These are phyloP conservation scores for Clivina fossor DNA, from an alignment of 2,888 invertebrate genomes.

Conservation along the genomic window DNA sequence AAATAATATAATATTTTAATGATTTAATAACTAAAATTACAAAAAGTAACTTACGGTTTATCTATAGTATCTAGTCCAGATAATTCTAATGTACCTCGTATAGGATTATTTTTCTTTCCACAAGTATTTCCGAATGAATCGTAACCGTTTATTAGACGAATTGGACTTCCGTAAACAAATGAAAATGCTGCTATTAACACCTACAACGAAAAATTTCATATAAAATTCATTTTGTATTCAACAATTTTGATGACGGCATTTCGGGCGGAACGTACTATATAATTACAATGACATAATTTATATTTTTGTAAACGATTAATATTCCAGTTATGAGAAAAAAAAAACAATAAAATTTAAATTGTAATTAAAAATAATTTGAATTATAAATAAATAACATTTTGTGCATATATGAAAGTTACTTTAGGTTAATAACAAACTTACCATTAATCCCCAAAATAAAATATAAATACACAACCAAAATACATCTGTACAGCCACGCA, in stretches of 20 bases:
- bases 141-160: conserved; percentile 84
- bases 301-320: too few species aligned
- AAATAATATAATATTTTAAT: conserved; percentile 38
- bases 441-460: conserved; percentile 82
- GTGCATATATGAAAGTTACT: conserved; percentile 21
- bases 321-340: too few species aligned
- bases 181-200: conserved; percentile 84
- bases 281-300: too few species aligned
- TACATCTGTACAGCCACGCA: conserved; percentile 79
- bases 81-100: conserved; percentile 69
- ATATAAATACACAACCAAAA: conserved; percentile 79
- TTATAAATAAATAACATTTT: too few species aligned
- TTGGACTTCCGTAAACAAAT: conserved; percentile 83
- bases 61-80: conserved; percentile 81
- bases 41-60: conserved; percentile 59
- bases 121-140: conserved; percentile 96
- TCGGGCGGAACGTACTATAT: too few species aligned
- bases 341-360: too few species aligned
- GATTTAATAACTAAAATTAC: conserved; percentile 15
- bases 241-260: too few species aligned
- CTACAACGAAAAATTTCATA: conserved; percentile 55
- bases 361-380: too few species aligned
- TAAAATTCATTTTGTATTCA: too few species aligned
- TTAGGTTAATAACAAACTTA: conserved; percentile 52
- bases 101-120: conserved; percentile 77